Percentiles rank a stretch among this genome's conserved stretches.
These are phyloP conservation scores for Oryzias curvinotus DNA, from an alignment of 2,113 vertebrate species.

Conservation along the genomic window DNA sequence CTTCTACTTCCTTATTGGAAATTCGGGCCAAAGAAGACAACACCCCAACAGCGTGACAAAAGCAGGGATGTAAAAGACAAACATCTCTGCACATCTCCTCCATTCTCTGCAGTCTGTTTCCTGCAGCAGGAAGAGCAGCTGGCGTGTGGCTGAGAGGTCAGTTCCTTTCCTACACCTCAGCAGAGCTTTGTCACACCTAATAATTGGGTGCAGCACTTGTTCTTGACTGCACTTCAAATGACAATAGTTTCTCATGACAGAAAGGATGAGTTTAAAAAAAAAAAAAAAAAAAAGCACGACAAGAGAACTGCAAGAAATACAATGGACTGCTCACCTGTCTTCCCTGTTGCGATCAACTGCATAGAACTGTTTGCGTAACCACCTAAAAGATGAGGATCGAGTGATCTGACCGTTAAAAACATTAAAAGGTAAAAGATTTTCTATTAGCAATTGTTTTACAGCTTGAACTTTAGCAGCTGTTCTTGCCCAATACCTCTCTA, in stretches of 20 bases:
- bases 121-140: slow-evolving; percentile 70
- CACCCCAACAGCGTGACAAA: slow-evolving; percentile 34
- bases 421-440: background rate
- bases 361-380: slow-evolving; percentile 98
- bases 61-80: slow-evolving; percentile 58
- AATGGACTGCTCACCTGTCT: slow-evolving; percentile 82
- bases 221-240: slow-evolving; percentile 4
- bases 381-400: slow-evolving; percentile 71
- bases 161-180: slow-evolving; percentile 57
- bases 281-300: background rate
- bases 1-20: slow-evolving; percentile 33
- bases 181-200: slow-evolving; percentile 20
- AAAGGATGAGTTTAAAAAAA: background rate
- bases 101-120: slow-evolving; percentile 69
- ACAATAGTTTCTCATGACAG: background rate
- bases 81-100: slow-evolving; percentile 59
- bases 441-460: background rate
- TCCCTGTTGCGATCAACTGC: slow-evolving; percentile 92
- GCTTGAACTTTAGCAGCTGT: background rate
- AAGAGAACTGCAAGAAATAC: background rate
- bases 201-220: background rate
- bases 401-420: background rate
- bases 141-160: slow-evolving; percentile 52
- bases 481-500: slow-evolving; percentile 83
- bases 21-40: slow-evolving; percentile 37